These are phyloP conservation scores for Pentalonia nigronervosa DNA, from an alignment of 1,140 invertebrate species.

Conservation along the genomic window DNA sequence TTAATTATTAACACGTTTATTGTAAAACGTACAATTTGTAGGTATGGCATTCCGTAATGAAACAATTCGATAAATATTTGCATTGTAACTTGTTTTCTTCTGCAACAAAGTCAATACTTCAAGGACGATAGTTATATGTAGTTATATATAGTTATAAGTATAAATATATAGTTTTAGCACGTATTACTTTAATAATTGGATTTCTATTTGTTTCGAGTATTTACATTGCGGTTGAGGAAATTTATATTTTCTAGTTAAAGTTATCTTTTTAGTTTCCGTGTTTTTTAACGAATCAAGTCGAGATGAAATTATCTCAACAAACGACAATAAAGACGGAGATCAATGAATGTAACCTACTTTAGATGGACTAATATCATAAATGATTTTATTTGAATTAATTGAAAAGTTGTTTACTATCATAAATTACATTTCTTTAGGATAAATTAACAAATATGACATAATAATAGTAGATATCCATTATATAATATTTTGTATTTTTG, in stretches of 20 bases:
- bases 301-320: not conserved
- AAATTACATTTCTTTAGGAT: too few relatives aligned
- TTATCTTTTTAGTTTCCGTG: not conserved
- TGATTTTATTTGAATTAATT: not conserved
- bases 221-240: not conserved
- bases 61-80: too few relatives aligned
- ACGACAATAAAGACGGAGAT: not conserved
- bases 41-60: too few relatives aligned
- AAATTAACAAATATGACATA: too few relatives aligned
- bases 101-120: not conserved
- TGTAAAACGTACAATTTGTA: too few relatives aligned
- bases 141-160: not conserved
- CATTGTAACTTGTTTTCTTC: too few relatives aligned
- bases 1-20: too few relatives aligned
- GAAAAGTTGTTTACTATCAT: not conserved
- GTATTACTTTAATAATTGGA: not conserved
- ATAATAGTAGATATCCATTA: not conserved
- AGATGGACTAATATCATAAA: not conserved
- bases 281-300: not conserved
- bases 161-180: not conserved
- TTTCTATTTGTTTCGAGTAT: not conserved
- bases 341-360: not conserved
- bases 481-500: too few relatives aligned
- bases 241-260: not conserved
- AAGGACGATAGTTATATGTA: not conserved